Evolutionary conservation across 1,140 invertebrate species (phyloP).

Genomic region (Polypedilum pembai): DNA sequence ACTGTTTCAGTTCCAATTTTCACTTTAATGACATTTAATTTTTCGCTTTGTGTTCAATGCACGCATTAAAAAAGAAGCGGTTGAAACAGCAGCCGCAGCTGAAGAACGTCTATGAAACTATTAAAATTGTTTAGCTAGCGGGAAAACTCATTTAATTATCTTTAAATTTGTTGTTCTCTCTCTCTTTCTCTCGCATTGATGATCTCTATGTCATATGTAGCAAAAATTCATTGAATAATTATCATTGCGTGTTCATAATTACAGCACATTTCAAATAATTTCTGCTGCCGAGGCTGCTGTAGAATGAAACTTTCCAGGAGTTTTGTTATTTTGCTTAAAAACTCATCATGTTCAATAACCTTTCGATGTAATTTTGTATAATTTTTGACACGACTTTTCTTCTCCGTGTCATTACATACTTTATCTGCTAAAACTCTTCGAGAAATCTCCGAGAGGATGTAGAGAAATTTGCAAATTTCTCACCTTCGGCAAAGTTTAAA

Average conservation of each 20-base stretch:
- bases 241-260: slow-evolving; percentile 7
- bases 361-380: background rate
- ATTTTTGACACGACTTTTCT: background rate
- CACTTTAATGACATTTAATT: slow-evolving; percentile 14
- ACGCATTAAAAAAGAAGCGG: background rate
- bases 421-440: too few relatives aligned
- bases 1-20: slow-evolving; percentile 12
- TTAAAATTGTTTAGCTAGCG: slow-evolving; percentile 5
- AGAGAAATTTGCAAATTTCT: background rate
- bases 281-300: background rate
- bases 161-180: background rate
- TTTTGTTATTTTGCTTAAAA: slow-evolving; percentile 1
- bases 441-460: background rate
- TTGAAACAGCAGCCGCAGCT: background rate
- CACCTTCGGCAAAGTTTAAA: too few relatives aligned
- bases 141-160: slow-evolving; percentile 5
- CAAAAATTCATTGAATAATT: slow-evolving; percentile 7
- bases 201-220: background rate
- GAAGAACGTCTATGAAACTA: background rate
- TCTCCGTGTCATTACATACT: background rate
- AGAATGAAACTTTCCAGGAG: background rate
- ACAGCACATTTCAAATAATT: background rate
- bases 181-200: background rate
- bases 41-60: background rate
- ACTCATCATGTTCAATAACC: slow-evolving; percentile 5